These are phyloP conservation scores for Scrobipalpa atriplicella DNA, from an alignment of 2,888 invertebrate species.

Conservation along the genomic window DNA sequence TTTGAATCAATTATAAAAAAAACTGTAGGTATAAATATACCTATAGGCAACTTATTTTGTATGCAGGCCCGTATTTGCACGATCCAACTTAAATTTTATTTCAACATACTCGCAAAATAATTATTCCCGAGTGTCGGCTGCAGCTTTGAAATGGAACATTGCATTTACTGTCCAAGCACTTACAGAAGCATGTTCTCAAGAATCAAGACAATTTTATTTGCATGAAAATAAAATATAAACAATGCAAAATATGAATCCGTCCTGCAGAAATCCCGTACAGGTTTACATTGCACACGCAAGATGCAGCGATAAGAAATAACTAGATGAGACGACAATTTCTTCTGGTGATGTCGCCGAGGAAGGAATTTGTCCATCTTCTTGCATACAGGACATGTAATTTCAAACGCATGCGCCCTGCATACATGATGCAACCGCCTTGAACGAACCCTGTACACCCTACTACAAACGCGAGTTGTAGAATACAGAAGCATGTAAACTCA, in stretches of 20 bases:
- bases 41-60: no score
- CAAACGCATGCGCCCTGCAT: conserved; percentile 70
- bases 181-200: conserved; percentile 8
- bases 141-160: conserved; percentile 12
- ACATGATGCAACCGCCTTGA: conserved; percentile 59
- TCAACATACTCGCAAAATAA: conserved; percentile 14
- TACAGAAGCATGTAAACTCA: not conserved
- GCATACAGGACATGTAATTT: conserved; percentile 63
- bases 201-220: conserved; percentile 20
- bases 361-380: conserved; percentile 30
- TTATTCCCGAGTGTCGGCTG: not conserved
- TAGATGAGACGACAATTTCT: conserved; percentile 51
- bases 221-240: conserved; percentile 19
- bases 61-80: not conserved
- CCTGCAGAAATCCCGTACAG: conserved; percentile 18
- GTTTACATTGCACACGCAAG: conserved; percentile 20
- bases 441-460: conserved; percentile 47
- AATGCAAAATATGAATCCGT: conserved; percentile 16
- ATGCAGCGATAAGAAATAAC: conserved; percentile 25
- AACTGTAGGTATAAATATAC: no score
- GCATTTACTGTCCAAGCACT: conserved; percentile 2
- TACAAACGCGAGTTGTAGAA: not conserved
- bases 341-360: conserved; percentile 43
- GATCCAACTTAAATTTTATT: conserved; percentile 1
- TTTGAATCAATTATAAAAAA: no score